Percentiles rank a stretch among this genome's conserved stretches.
Evolutionary conservation across 1,140 invertebrate species (phyloP).

Genomic region (Drusus annulatus): DNA sequence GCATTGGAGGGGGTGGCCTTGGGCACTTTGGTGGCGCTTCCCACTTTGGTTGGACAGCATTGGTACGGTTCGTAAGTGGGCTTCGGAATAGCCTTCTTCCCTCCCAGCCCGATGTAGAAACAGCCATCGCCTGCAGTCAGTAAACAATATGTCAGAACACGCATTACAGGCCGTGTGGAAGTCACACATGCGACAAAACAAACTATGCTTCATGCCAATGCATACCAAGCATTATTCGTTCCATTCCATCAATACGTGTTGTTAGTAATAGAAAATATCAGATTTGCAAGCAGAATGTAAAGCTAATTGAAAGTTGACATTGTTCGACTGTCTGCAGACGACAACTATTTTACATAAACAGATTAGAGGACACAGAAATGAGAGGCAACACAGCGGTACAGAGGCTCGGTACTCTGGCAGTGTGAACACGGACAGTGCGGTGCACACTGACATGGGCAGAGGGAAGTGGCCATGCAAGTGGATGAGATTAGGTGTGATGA

Average conservation of each 20-base stretch:
- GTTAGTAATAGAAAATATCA: slow-evolving; percentile 58
- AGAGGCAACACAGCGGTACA: slow-evolving; percentile 57
- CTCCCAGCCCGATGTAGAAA: slow-evolving; percentile 94
- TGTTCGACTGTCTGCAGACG: slow-evolving; percentile 66
- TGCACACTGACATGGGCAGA: neutral
- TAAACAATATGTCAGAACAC: slow-evolving; percentile 64
- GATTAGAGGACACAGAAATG: slow-evolving; percentile 42
- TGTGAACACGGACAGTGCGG: too few relatives aligned
- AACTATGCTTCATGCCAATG: slow-evolving; percentile 53
- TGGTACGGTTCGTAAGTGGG: slow-evolving; percentile 89
- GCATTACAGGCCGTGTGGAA: slow-evolving; percentile 51
- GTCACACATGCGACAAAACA: slow-evolving; percentile 53
- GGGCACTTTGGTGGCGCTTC: slow-evolving; percentile 79
- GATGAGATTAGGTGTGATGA: slow-evolving; percentile 60
- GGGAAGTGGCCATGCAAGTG: slow-evolving; percentile 69
- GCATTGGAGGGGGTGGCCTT: slow-evolving; percentile 75
- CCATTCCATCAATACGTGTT: slow-evolving; percentile 58
- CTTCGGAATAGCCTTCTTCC: slow-evolving; percentile 84
- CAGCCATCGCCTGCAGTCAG: slow-evolving; percentile 90
- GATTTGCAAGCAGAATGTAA: slow-evolving; percentile 59
- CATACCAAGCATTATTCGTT: slow-evolving; percentile 57
- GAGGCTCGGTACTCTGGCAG: slow-evolving; percentile 58
- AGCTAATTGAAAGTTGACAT: slow-evolving; percentile 56
- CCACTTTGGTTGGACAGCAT: slow-evolving; percentile 89
- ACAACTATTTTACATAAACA: slow-evolving; percentile 63